Base-by-base conservation (phyloP, 2,113 vertebrate genomes). In the Calidris pygmaea region DNA sequence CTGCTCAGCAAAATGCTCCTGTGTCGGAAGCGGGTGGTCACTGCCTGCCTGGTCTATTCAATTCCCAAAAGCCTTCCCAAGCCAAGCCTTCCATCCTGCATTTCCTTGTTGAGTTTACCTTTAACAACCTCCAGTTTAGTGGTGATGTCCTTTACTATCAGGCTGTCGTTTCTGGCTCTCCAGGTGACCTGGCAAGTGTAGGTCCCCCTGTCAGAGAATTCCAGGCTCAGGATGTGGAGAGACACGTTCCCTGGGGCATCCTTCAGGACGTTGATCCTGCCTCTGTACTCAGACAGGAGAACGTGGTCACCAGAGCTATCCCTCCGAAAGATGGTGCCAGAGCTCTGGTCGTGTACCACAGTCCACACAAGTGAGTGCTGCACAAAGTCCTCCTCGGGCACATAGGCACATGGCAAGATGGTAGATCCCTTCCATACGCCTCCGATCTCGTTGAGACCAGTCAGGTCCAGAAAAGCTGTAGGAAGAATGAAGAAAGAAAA, bases 111-210 rank as follows among this genome's bases (percentile, higher is more conserved):
- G 15, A 5, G 34, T 27, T 97, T 92, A 97, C 97, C 97, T 97
- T 93, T 97, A 34, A 90, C 21, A 14, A 97, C 88, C 29, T 91
- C 22, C 72, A 97, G 0, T 10, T 19, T n/a, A 30, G 37, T 97
- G 16, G 48, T 59, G 43, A 93, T 89, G 35, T 98, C 93, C 71
- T 18, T 96, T 29, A 63, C 41, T 45, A 97, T 45, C 67, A 79
- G 76, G 18, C 85, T 97, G 60, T 79, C 95, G 89, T 97, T 94
- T 24, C 58, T 70, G 39, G 62, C 73, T 80, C 37, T 88, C 98
- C 97, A 98, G 55, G 85, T 96, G 62, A 98, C 97, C 58, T 93
- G 95, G 67, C 98, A 98, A 14, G 65, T 89, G 67, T 98, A 98
- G 47, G n/a, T 76, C 43, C 94, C 97, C 37, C 35, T 55, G 72